Base-by-base conservation (phyloP, 2,888 invertebrate species). In the Lasioglossum figueresi region DNA sequence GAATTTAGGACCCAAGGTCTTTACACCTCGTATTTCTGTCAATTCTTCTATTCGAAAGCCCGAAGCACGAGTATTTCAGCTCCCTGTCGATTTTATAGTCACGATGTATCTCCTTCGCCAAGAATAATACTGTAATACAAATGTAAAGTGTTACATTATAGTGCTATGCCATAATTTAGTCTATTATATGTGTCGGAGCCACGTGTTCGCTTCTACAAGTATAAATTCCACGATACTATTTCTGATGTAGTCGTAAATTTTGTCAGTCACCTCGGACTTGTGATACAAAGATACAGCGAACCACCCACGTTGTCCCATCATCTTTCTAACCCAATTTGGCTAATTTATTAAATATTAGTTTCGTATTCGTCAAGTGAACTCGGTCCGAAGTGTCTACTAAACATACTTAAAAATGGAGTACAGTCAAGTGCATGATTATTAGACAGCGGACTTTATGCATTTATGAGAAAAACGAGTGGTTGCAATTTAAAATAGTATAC, bases 81-180 rank as follows among this genome's bases (percentile, higher is more conserved):
- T 63, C 31, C 31, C 63, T 63, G 63, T 63, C 63, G 63, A 63
- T 63, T 63, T 63, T 63, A 63, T 63, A 63, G 63, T 63, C 63
- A 63, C 63, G 16, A 31, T 63, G 16, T 31, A 63, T 63, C 63
- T 63, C 31, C 27, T 31, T 63, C 63, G 63, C 63, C 63, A 31
- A 63, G 63, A 63, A 63, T 63, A 63, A 63, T 63, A 63, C 63
- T 63, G 63, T 63, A 34, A 37, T 70, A 70, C n/a, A 70, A 34
- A 37, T 37, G 70, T 37, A 34, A 70, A 37, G 12, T 10, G 37
- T 70, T 37, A 70, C 37, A 37, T 37, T 34, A 34, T 5, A 70
- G 31, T 63, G 31, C 31, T 16, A 63, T 31, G 31, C n/a, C 31
- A 63, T 63, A 63, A 63, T 63, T 63, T 31, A 31, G 63, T 63